phyloP scores from a whole-genome alignment of 2,888 invertebrate species.

The Odiellus spinosus region DNA sequence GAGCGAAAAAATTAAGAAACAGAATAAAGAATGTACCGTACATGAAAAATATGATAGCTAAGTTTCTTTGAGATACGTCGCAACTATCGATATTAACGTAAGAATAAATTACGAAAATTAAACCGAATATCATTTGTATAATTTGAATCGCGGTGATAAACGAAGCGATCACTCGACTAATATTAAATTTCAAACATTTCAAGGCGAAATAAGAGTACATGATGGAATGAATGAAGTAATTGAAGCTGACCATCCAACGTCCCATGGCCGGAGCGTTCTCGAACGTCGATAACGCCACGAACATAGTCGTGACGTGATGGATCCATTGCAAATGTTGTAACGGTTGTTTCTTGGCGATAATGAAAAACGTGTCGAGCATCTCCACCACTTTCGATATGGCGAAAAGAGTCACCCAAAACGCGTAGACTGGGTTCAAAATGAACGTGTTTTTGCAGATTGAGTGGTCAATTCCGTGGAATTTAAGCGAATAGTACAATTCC shows the following conservation, averaged over 20 bases:
- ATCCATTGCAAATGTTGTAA: constrained; percentile 92
- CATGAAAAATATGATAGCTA: no score
- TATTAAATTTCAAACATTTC: constrained; percentile 64
- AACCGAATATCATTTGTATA: constrained; percentile 78
- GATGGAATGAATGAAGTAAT: constrained; percentile 73
- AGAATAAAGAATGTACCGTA: no score
- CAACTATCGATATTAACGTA: no score
- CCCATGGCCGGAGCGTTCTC: constrained; percentile 33
- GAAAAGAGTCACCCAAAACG: constrained; percentile 96
- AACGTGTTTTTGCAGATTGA: constrained; percentile 88
- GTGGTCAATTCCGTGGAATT: constrained; percentile 79
- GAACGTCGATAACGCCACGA: constrained; percentile 80
- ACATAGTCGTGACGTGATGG: constrained; percentile 83
- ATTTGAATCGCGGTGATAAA: constrained; percentile 76
- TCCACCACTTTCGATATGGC: constrained; percentile 91
- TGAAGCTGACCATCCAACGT: constrained; percentile 88
- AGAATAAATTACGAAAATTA: constrained; percentile 7
- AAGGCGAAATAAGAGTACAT: constrained; percentile 85
- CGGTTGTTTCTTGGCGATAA: constrained; percentile 70
- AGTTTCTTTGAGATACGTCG: no score
- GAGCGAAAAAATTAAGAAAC: no score
- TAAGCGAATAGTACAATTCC: constrained; percentile 72
- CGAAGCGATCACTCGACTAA: constrained; percentile 62
- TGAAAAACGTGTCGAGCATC: constrained; percentile 80
- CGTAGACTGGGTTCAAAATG: constrained; percentile 70